Conservation (phyloP, 2,113 vertebrate genomes). For the Lagenorhynchus albirostris region DNA sequence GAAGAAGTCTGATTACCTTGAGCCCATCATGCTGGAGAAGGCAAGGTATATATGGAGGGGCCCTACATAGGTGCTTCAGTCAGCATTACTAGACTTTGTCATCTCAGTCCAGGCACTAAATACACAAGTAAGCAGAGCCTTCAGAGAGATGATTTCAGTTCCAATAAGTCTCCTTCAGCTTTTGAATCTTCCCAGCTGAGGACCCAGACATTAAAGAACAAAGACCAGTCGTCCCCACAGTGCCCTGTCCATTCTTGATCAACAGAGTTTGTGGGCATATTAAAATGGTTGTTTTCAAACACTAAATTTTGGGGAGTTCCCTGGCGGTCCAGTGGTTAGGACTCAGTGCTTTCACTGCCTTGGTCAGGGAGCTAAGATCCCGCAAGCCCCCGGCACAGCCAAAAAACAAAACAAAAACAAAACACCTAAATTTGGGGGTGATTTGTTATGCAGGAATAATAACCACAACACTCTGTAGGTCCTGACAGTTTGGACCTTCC, state of each 20-base stretch:
- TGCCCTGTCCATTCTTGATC: background rate
- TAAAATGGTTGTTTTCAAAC: background rate
- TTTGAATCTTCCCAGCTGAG: background rate
- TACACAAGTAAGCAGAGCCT: background rate
- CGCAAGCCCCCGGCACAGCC: no score
- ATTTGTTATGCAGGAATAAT: background rate
- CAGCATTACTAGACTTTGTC: background rate
- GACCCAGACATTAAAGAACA: background rate
- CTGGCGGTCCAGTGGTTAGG: background rate
- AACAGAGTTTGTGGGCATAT: background rate
- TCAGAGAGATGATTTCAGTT: background rate
- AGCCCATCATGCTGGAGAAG: background rate
- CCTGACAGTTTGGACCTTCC: background rate
- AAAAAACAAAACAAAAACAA: background rate
- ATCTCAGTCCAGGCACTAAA: background rate
- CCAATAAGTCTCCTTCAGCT: background rate
- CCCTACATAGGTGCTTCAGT: background rate
- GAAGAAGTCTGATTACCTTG: background rate
- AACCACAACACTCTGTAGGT: background rate
- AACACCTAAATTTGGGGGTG: background rate
- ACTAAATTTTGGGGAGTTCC: background rate
- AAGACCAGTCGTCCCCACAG: background rate
- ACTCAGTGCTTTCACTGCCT: background rate
- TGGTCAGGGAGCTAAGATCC: background rate
- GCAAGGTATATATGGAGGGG: background rate